A percentile compares a stretch with the other conserved stretches of the same genome.
These are phyloP conservation scores for Caenorhabditis latens DNA, from an alignment of 1,140 invertebrate genomes.

Conservation along the genomic window DNA sequence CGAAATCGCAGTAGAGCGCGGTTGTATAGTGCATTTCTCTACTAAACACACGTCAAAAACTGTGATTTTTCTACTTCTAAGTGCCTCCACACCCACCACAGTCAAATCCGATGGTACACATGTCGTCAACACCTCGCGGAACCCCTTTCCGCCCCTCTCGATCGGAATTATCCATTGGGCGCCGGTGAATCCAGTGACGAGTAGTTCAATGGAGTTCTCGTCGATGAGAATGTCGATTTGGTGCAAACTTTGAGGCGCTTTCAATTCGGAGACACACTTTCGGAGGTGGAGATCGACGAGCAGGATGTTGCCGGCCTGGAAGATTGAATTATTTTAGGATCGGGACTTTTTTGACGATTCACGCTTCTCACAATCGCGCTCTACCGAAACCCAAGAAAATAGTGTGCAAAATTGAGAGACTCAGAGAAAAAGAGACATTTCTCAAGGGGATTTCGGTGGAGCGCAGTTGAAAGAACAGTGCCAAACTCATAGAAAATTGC, in stretches of 20 bases:
- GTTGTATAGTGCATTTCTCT: background rate
- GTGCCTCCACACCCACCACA: background rate
- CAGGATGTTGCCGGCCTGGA: conserved; percentile 59
- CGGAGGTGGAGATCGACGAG: conserved; percentile 50
- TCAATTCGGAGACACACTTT: conserved; percentile 59
- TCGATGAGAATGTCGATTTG: conserved; percentile 52
- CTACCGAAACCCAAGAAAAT: too few relatives aligned
- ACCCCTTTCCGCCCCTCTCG: conserved; percentile 36
- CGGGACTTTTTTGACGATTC: too few relatives aligned
- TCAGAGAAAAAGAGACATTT: too few relatives aligned
- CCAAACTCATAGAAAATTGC: too few relatives aligned
- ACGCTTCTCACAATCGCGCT: too few relatives aligned
- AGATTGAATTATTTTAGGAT: background rate
- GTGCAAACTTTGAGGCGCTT: conserved; percentile 58
- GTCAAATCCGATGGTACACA: conserved; percentile 53
- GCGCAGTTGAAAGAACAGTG: too few relatives aligned
- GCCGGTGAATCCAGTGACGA: conserved; percentile 57
- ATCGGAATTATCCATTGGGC: conserved; percentile 62
- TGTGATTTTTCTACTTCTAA: too few relatives aligned
- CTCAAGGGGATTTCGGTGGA: too few relatives aligned
- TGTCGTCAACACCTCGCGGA: conserved; percentile 49
- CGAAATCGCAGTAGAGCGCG: too few relatives aligned
- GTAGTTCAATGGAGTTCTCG: conserved; percentile 29
- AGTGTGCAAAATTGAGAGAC: too few relatives aligned
- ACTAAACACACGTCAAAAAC: background rate